These are phyloP conservation scores for Todiramphus saurophagus DNA, from an alignment of 2,113 vertebrate species.

Conservation along the genomic window DNA sequence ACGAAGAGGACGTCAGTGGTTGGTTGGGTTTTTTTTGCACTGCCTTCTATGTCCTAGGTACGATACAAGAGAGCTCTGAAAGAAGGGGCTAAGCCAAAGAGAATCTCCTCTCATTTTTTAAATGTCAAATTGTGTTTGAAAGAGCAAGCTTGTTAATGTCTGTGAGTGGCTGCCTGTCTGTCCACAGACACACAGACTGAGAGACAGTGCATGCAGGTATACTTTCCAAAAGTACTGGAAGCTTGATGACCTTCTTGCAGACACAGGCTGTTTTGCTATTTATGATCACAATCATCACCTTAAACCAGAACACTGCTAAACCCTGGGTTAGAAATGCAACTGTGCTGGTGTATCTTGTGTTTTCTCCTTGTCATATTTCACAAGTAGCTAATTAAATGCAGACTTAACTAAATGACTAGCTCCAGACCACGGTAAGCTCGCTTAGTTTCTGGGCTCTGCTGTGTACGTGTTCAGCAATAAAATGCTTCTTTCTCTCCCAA, in stretches of 20 bases:
- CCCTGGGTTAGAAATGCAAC: background rate
- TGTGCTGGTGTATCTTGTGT: background rate
- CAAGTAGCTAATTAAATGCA: slow-evolving; percentile 50
- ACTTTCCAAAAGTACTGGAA: background rate
- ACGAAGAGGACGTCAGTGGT: background rate
- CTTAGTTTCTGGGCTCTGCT: slow-evolving; percentile 15
- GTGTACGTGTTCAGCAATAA: slow-evolving; percentile 47
- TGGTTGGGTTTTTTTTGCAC: background rate
- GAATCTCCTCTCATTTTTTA: background rate
- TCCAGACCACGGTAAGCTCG: background rate
- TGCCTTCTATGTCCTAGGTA: background rate
- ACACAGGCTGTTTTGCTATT: background rate
- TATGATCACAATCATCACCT: background rate
- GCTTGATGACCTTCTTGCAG: background rate
- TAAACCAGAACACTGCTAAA: background rate
- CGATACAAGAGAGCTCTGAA: background rate
- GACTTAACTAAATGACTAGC: slow-evolving; percentile 12
- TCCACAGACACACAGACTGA: background rate
- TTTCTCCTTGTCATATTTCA: slow-evolving; percentile 23
- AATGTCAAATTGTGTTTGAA: background rate
- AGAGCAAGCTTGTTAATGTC: background rate
- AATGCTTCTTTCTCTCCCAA: background rate
- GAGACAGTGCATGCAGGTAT: accelerated
- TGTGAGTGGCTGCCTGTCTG: background rate
- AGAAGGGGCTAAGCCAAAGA: background rate